Conservation (phyloP, 2,113 vertebrate species). For the Nothocercus julius region DNA sequence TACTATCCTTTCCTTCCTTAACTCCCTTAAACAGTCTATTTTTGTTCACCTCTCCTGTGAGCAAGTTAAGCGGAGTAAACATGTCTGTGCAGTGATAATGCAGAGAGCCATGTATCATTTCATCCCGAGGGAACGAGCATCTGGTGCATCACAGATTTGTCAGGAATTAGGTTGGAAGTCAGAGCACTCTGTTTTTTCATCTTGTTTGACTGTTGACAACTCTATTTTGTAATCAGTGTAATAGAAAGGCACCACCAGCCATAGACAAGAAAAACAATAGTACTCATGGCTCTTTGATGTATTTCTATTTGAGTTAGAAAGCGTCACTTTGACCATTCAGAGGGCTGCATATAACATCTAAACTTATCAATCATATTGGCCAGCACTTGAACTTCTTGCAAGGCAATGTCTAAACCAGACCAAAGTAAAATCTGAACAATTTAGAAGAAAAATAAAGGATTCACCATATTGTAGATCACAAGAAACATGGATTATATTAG, state of each 20-base stretch:
- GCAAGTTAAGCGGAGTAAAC: constrained; percentile 30
- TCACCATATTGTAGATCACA: constrained; percentile 13
- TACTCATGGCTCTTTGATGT: background rate
- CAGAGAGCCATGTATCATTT: constrained; percentile 3
- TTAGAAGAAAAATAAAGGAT: constrained; percentile 13
- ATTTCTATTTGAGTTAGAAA: background rate
- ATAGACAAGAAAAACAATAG: constrained; percentile 18
- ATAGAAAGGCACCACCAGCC: background rate
- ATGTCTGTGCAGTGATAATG: constrained; percentile 27
- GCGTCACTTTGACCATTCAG: background rate
- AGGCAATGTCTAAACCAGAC: background rate
- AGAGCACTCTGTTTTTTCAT: constrained; percentile 28
- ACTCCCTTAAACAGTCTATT: background rate
- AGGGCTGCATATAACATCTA: background rate
- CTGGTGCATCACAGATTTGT: constrained; percentile 62
- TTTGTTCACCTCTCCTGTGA: background rate
- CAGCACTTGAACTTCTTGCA: background rate
- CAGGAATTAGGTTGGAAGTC: constrained; percentile 53
- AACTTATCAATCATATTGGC: background rate
- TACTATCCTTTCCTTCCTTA: background rate
- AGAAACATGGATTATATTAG: background rate
- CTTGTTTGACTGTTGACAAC: constrained; percentile 53
- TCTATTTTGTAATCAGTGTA: constrained; percentile 53
- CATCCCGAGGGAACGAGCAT: constrained; percentile 28
- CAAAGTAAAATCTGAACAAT: background rate